Conservation (phyloP, 2,797 vertebrate species). For the Borostomias antarcticus region DNA sequence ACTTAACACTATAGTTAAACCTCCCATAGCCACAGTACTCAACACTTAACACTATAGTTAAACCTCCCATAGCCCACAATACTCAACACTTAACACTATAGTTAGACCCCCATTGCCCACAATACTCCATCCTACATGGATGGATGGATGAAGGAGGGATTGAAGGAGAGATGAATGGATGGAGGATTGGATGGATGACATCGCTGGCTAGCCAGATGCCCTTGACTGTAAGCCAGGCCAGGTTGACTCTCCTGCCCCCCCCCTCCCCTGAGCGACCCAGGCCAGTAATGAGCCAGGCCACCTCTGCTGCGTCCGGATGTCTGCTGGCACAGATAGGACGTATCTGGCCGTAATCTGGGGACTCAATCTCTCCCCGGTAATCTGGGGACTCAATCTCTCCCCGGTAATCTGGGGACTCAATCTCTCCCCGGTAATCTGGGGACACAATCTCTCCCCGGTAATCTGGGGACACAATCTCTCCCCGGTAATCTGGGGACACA, state of each 20-base stretch:
- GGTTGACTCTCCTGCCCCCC: not conserved
- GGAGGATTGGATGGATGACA: not conserved
- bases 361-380: slow-evolving; percentile 34
- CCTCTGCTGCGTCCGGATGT: slow-evolving; percentile 39
- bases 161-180: slow-evolving; percentile 12
- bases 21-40: too few relatives aligned
- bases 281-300: slow-evolving; percentile 35
- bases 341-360: slow-evolving; percentile 40
- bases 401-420: slow-evolving; percentile 24
- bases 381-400: slow-evolving; percentile 32
- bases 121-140: too few relatives aligned
- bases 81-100: too few relatives aligned
- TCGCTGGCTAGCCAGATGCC: slow-evolving; percentile 16
- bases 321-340: slow-evolving; percentile 56
- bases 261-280: slow-evolving; percentile 22
- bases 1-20: too few relatives aligned
- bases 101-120: too few relatives aligned
- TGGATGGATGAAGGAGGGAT: too few relatives aligned
- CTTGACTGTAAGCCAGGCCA: slow-evolving; percentile 14
- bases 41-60: too few relatives aligned
- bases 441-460: slow-evolving; percentile 35
- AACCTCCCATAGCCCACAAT: too few relatives aligned
- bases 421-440: slow-evolving; percentile 33
- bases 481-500: slow-evolving; percentile 24
- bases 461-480: slow-evolving; percentile 31